These are phyloP conservation scores for Pelecanus crispus DNA, from an alignment of 2,113 vertebrate genomes.

Conservation along the genomic window DNA sequence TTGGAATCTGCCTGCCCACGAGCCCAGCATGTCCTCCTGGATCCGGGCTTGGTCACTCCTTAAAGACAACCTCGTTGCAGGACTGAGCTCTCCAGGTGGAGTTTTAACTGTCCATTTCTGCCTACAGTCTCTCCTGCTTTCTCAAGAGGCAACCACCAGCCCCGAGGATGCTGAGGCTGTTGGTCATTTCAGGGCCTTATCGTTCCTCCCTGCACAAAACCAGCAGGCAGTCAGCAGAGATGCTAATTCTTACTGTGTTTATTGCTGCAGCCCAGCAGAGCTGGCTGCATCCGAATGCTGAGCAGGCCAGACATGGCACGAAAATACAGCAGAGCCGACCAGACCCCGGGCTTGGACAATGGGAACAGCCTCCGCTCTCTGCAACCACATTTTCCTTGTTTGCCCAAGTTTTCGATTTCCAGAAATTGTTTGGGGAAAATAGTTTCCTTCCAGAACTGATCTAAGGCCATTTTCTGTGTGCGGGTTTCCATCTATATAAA, in stretches of 20 bases:
- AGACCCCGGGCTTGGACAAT: rapidly evolving
- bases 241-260: background rate
- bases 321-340: background rate
- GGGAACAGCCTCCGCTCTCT: background rate
- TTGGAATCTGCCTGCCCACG: background rate
- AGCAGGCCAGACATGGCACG: background rate
- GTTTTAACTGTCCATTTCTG: background rate
- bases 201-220: background rate
- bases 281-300: background rate
- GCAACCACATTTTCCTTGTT: background rate
- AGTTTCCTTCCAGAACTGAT: background rate
- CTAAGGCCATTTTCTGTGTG: background rate
- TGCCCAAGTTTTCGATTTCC: background rate
- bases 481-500: background rate
- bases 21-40: background rate
- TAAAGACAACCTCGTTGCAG: background rate
- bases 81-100: background rate
- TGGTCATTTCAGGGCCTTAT: too few relatives aligned
- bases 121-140: background rate
- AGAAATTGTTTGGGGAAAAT: background rate
- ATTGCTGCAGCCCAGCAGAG: background rate
- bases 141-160: background rate
- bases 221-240: background rate
- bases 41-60: background rate
- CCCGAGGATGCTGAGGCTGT: background rate